phyloP scores from a whole-genome alignment of 2,113 vertebrate genomes.

The Sarotherodon lohbergeri region DNA sequence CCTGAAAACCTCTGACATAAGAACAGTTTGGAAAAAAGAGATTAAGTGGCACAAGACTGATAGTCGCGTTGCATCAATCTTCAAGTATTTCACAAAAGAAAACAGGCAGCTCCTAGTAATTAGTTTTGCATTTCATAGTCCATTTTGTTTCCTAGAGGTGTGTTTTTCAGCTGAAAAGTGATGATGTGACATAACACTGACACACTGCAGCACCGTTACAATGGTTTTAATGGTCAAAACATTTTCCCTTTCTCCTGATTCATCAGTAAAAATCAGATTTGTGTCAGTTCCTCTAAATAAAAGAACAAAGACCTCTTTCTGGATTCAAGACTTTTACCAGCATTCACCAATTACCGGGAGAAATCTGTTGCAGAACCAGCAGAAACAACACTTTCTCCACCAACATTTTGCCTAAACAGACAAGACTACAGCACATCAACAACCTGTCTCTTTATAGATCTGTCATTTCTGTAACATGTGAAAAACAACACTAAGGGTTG shows the following conservation, averaged over 20 bases:
- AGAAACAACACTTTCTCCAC: neutral
- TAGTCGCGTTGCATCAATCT: neutral
- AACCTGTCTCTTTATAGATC: neutral
- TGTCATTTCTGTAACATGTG: neutral
- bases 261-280: conserved; percentile 5
- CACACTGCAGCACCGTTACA: neutral
- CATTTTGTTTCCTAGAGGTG: neutral
- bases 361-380: conserved; percentile 11
- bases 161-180: neutral
- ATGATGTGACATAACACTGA: neutral
- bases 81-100: neutral
- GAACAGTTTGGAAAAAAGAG: neutral
- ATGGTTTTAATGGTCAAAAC: conserved; percentile 14
- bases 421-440: neutral
- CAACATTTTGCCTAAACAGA: conserved; percentile 23
- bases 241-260: neutral
- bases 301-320: neutral
- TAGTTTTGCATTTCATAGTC: neutral
- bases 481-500: neutral
- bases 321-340: neutral
- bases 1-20: neutral
- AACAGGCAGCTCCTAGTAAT: neutral
- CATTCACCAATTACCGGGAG: conserved; percentile 32
- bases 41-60: neutral
- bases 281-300: neutral